These are phyloP conservation scores for Synergus umbraculus DNA, from an alignment of 2,888 invertebrate genomes.

Conservation along the genomic window DNA sequence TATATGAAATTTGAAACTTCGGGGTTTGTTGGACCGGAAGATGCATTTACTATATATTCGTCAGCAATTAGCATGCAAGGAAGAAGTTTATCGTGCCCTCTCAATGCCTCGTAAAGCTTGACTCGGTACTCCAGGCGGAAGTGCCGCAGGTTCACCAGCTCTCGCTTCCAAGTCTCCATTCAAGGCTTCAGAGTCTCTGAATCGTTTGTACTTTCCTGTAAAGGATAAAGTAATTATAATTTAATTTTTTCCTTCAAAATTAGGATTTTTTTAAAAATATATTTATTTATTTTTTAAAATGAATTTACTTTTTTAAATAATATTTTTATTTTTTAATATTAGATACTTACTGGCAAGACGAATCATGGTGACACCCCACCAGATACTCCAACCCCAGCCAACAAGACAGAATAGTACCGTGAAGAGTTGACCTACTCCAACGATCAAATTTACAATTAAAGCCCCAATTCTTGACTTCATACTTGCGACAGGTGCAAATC, in stretches of 20 bases:
- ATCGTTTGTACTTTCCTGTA: constrained; percentile 74
- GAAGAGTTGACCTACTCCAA: constrained; percentile 93
- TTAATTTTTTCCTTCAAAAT: no score
- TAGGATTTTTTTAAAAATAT: no score
- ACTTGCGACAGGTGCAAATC: constrained; percentile 90
- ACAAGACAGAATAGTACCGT: constrained; percentile 96
- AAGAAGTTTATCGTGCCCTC: constrained; percentile 64
- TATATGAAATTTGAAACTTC: constrained; percentile 31
- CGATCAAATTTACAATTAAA: constrained; percentile 90
- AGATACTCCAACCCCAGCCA: constrained; percentile 99
- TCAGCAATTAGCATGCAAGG: constrained; percentile 37
- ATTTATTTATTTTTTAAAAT: neutral
- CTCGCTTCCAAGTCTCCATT: constrained; percentile 70
- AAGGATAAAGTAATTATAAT: neutral
- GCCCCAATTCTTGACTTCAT: constrained; percentile 87
- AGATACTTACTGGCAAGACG: constrained; percentile 89
- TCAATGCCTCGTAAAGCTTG: constrained; percentile 68
- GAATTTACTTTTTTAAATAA: no score
- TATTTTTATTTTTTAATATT: neutral
- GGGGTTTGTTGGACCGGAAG: constrained; percentile 21
- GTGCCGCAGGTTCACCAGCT: constrained; percentile 62
- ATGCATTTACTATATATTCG: constrained; percentile 33
- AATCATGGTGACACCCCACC: constrained; percentile 97
- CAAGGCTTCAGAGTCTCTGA: constrained; percentile 72
- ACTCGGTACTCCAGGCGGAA: constrained; percentile 71